Conservation (phyloP, 2,797 vertebrate genomes). For the Spondyliosoma cantharus region DNA sequence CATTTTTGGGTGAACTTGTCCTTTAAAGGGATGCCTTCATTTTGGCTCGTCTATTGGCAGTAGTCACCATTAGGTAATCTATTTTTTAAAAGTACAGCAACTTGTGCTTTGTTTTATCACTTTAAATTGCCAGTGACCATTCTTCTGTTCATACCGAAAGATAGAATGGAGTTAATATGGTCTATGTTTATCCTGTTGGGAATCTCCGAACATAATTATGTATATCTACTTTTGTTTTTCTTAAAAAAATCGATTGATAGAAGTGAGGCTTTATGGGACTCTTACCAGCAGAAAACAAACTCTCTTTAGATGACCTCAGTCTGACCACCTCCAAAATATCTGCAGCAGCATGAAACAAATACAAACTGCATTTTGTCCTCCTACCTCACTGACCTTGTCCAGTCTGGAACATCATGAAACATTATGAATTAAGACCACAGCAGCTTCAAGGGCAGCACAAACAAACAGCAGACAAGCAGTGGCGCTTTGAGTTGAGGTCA, state of each 20-base stretch:
- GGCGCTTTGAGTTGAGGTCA: constrained; percentile 12
- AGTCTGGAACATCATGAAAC: constrained; percentile 36
- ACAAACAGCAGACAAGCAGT: constrained; percentile 39
- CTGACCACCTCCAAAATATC: constrained; percentile 13
- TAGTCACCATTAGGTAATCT: background rate
- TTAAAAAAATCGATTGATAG: background rate
- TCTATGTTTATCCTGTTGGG: background rate
- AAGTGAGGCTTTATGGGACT: background rate
- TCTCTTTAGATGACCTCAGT: constrained; percentile 26
- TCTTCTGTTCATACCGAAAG: background rate
- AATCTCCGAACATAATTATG: constrained; percentile 1
- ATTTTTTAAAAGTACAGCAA: background rate
- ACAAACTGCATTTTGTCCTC: constrained; percentile 33
- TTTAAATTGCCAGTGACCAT: background rate
- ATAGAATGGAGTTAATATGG: background rate
- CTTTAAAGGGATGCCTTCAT: no score
- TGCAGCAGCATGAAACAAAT: constrained; percentile 38
- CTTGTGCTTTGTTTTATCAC: background rate
- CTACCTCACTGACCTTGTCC: constrained; percentile 44
- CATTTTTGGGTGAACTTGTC: no score
- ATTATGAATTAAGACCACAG: constrained; percentile 53
- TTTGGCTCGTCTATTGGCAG: background rate
- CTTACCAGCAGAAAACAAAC: constrained; percentile 12
- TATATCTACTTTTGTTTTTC: background rate
- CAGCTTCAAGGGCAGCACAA: constrained; percentile 64